Evolutionary conservation across 2,888 invertebrate species (phyloP), one percentile per base, ranked within the genome.

Genomic region (Drosophila macrospina): DNA sequence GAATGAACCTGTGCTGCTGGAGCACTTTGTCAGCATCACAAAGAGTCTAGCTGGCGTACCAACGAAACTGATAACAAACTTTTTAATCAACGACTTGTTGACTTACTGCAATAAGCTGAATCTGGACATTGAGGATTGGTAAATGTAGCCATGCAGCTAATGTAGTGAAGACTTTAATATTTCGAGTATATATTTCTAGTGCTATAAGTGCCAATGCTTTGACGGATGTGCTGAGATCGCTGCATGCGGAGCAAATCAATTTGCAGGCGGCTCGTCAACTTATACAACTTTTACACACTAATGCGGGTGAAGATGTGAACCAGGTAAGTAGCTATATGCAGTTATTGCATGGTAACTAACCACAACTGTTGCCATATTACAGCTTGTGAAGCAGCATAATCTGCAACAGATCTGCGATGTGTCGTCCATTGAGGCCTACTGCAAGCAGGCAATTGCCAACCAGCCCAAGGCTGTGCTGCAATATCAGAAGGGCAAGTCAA

Each of bases 21-120:
- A 90, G 0, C 83, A 90, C 59, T 92, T 92, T 93, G 94, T 94
- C 79, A 94, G 95, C 88, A 92, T 95, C 13, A 92, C 94, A 45
- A 80, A 91, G 67, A 90, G 91, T 32, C 89, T 93, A 66, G 62
- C 86, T 28, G 87, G 90, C 30, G 92, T 94, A 61, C 93, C 93
- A 73, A 92, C 95, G 0, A 93, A 93, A 73, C 92, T 94, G 83
- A 92, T 96, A 2, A 94, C 95, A 0, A 95, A 96, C 90, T 92
- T 97, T 61, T 91, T 97, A 28, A 93, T 95, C 4, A 96, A 95
- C 82, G 95, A 96, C 80, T 91, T 97, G 6, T 85, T 96, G 52
- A 94, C 94, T 28, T 93, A 94, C 73, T 92, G 96, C 41, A 94
- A 97, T 90, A 95, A 95, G 87, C 92, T 93, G 24, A 94, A 95